A percentile compares a stretch with the other conserved stretches of the same genome.
These are phyloP conservation scores for Atethmia centrago DNA, from an alignment of 2,888 invertebrate species.

Conservation along the genomic window DNA sequence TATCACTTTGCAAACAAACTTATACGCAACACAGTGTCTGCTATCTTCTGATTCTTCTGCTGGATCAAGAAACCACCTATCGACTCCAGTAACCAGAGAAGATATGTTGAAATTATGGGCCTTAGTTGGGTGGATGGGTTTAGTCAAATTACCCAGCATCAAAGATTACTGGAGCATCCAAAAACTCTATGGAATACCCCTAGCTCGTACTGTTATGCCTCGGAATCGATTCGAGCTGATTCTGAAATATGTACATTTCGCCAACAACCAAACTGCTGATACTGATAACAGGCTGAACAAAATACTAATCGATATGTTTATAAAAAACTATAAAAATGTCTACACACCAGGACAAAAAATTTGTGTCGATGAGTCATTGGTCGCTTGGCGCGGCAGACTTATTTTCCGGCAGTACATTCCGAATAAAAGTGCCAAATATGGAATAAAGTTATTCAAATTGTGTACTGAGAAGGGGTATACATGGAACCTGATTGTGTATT, in stretches of 20 bases:
- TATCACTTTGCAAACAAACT: too few relatives aligned
- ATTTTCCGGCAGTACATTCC: neutral
- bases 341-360: neutral
- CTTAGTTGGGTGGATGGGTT: too few relatives aligned
- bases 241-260: conserved; percentile 11
- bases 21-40: too few relatives aligned
- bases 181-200: neutral
- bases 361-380: neutral
- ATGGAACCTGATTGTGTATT: too few relatives aligned
- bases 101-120: neutral
- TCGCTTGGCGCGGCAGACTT: neutral
- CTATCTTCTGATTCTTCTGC: conserved; percentile 3
- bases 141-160: neutral
- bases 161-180: neutral
- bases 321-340: neutral
- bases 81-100: too few relatives aligned
- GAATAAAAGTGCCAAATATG: neutral
- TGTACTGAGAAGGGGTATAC: too few relatives aligned
- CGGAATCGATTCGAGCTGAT: conserved; percentile 32
- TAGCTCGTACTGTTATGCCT: conserved; percentile 31
- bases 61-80: neutral
- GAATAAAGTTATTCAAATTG: too few relatives aligned
- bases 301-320: neutral
- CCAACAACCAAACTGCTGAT: too few relatives aligned
- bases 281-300: too few relatives aligned